phyloP scores from a whole-genome alignment of 2,113 vertebrate species.

The Ifrita kowaldi region DNA sequence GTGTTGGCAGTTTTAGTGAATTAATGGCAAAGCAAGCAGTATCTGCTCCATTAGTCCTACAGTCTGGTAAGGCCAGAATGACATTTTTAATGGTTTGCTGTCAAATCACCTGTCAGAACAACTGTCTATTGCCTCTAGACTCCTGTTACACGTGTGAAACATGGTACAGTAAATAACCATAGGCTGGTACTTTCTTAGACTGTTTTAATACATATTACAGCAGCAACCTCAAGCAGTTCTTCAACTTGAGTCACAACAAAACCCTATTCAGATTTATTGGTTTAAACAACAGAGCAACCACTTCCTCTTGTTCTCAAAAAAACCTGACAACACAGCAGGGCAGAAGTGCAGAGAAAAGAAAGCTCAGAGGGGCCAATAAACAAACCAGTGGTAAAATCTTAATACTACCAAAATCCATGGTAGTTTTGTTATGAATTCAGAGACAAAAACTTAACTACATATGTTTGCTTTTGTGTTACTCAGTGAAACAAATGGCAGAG shows the following conservation, averaged over 20 bases:
- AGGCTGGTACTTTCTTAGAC: neutral
- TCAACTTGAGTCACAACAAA: neutral
- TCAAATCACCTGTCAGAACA: neutral
- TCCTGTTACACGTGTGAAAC: neutral
- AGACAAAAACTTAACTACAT: neutral
- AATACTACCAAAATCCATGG: neutral
- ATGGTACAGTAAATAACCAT: neutral
- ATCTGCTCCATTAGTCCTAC: neutral
- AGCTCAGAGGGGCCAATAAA: neutral
- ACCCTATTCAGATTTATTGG: neutral
- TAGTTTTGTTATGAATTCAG: neutral
- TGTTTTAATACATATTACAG: neutral
- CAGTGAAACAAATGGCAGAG: neutral
- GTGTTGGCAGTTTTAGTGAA: neutral
- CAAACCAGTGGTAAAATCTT: neutral
- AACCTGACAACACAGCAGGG: neutral
- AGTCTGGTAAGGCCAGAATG: neutral
- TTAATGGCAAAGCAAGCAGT: neutral
- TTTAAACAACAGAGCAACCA: neutral
- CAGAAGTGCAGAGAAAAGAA: neutral
- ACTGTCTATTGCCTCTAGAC: neutral
- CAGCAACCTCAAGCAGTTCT: neutral
- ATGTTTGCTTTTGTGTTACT: neutral
- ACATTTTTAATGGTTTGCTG: neutral
- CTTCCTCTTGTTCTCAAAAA: neutral